Conservation (phyloP, 2,113 vertebrate genomes). For the Arenaria interpres region DNA sequence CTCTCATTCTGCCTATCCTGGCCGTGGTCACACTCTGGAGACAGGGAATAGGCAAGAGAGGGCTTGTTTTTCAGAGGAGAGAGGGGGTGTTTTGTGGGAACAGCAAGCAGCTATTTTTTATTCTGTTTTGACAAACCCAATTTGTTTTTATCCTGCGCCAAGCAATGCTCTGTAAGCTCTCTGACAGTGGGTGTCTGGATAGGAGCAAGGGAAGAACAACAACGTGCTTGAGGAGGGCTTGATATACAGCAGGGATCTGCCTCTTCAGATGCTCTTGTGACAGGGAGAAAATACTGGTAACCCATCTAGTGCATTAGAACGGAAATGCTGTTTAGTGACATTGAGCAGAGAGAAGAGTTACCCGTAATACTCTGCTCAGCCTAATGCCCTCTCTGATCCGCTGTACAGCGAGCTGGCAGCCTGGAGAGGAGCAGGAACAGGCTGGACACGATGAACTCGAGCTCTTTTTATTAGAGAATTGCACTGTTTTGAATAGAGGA, state of each 20-base stretch:
- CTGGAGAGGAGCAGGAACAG: not conserved
- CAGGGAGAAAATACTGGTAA: not conserved
- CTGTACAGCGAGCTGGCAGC: not conserved
- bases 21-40: not conserved
- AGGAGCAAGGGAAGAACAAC: not conserved
- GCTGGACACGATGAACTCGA: not conserved
- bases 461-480: too few species aligned
- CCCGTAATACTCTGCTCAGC: accelerated
- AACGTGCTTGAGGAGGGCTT: not conserved
- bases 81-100: constrained; percentile 6
- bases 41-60: not conserved
- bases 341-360: not conserved
- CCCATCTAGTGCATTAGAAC: not conserved
- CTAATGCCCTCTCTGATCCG: not conserved
- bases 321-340: not conserved
- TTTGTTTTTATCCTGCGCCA: constrained; percentile 10
- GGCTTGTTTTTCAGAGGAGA: not conserved
- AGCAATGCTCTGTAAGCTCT: not conserved
- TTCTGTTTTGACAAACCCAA: not conserved
- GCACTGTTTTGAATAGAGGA: not conserved
- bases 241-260: not conserved
- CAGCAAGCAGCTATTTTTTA: constrained; percentile 2
- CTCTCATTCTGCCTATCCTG: not conserved
- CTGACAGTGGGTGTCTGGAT: not conserved
- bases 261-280: not conserved